Evolutionary conservation across 2,888 invertebrate genomes (phyloP).

Genomic region (Iphiclides podalirius): DNA sequence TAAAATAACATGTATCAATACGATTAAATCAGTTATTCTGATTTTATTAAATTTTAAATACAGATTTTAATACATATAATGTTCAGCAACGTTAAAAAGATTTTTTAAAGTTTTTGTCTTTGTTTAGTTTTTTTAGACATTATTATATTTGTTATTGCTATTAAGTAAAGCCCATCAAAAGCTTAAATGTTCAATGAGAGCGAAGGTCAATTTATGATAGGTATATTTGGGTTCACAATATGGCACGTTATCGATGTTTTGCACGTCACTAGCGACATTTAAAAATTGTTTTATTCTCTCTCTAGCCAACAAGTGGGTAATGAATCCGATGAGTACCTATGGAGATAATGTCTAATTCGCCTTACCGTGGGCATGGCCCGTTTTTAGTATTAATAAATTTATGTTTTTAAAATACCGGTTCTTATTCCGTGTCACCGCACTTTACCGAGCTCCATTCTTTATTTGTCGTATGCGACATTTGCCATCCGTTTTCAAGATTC

Average conservation of each 20-base stretch:
- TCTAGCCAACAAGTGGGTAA: constrained; percentile 75
- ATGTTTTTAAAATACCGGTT: constrained; percentile 70
- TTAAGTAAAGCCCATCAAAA: too few relatives aligned
- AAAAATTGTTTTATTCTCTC: constrained; percentile 71
- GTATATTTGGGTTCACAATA: too few relatives aligned
- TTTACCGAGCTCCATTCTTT: constrained; percentile 41
- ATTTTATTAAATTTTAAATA: too few relatives aligned
- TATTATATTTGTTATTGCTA: too few relatives aligned
- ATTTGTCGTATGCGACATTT: constrained; percentile 32
- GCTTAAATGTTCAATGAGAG: too few relatives aligned
- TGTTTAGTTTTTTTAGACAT: too few relatives aligned
- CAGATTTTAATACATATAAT: too few relatives aligned
- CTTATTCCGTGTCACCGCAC: constrained; percentile 58
- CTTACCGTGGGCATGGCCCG: constrained; percentile 67
- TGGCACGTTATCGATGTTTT: constrained; percentile 10
- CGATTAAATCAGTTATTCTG: too few relatives aligned
- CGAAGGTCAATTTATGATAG: too few relatives aligned
- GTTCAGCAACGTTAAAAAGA: too few relatives aligned
- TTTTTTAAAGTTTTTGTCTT: too few relatives aligned
- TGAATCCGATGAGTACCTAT: constrained; percentile 72
- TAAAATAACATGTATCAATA: too few relatives aligned
- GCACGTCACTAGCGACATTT: constrained; percentile 50
- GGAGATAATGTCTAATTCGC: constrained; percentile 68
- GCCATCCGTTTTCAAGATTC: constrained; percentile 7
- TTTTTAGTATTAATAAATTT: constrained; percentile 57